Evolutionary conservation across 2,888 invertebrate species (phyloP).

Genomic region (Gymnosoma rotundatum): DNA sequence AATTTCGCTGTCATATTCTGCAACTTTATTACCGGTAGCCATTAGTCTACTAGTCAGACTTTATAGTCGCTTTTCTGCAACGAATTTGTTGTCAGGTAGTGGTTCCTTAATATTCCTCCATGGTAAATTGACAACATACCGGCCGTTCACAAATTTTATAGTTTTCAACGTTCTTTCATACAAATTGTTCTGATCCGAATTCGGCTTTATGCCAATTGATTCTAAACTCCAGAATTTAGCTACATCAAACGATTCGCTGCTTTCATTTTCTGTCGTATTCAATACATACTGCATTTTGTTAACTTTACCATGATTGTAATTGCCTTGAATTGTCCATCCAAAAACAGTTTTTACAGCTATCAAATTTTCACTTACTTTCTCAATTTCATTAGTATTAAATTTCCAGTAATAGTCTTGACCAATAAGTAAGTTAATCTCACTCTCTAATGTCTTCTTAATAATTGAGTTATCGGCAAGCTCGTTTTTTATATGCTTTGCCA

Average conservation of each 20-base stretch:
- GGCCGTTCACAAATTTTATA: constrained; percentile 40
- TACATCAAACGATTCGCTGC: constrained; percentile 22
- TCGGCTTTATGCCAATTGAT: constrained; percentile 56
- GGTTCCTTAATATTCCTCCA: constrained; percentile 23
- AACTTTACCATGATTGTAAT: neutral
- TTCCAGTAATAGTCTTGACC: constrained; percentile 26
- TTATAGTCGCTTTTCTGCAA: constrained; percentile 11
- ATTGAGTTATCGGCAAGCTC: too few relatives aligned
- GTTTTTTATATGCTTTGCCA: constrained; percentile 18
- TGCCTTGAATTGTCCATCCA: constrained; percentile 52
- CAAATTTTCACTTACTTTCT: constrained; percentile 44
- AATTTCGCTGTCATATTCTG: constrained; percentile 45
- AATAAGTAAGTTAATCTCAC: too few relatives aligned
- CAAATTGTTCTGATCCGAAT: constrained; percentile 1
- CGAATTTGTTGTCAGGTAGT: constrained; percentile 16
- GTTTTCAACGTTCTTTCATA: constrained; percentile 17
- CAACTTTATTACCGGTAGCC: too few relatives aligned
- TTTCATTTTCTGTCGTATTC: constrained; percentile 3
- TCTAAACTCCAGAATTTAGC: constrained; percentile 54
- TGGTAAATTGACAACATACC: constrained; percentile 50
- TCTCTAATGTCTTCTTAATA: too few relatives aligned
- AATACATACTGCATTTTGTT: constrained; percentile 24
- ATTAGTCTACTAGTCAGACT: constrained; percentile 2
- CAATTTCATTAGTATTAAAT: constrained; percentile 40
- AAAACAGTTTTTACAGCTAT: constrained; percentile 64